Base-by-base conservation (phyloP, 2,797 vertebrate genomes). In the Anableps anableps region DNA sequence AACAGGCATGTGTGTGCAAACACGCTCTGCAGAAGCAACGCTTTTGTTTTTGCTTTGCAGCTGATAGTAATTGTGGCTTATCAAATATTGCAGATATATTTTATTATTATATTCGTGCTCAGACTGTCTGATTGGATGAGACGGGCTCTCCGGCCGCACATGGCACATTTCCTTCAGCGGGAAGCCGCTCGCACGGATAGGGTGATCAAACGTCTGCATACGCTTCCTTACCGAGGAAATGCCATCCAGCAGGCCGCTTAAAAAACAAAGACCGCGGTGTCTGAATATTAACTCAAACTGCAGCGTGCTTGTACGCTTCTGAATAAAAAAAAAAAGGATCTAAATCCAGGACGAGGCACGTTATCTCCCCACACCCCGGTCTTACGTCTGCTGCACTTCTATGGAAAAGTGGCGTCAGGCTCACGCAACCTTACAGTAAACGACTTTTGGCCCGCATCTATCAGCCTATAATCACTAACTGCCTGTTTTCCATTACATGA, bases 401-500 rank as follows among this genome's bases (percentile, higher is more conserved):
- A 72, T 89, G 88, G 87, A 92, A 89, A 88, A 86, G 83, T 79
- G 11, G 51, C 66, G 68, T 88, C 89, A 83, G 83, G 34, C 86
- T 88, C 91, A 88, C 87, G 88, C 88, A 91, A 88, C 50, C 80
- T 89, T 80, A 88, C 91, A 75, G 87, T 92, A 89, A 93, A 92
- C 74, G 82, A 90, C 91, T 90, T 91, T 89, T 90, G 85, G 86
- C 85, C 53, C 50, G 45, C 78, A 84, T 85, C 80, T 89, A 41
- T 85, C 76, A 75, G 74, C 83, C 83, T 94, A 86, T 92, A 87
- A 92, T 94, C 90, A 91, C 90, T 82, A 76, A 9, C 83, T 82
- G 87, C 51, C 89, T 92, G 89, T 84, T 92, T 94, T 91, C 86
- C 83, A 94, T 94, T 91, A 91, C 91, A 89, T 68, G 87, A 90